Evolutionary conservation across 2,888 invertebrate genomes (phyloP), one percentile per base, ranked within the genome.

Genomic region (Mythimna ferrago): DNA sequence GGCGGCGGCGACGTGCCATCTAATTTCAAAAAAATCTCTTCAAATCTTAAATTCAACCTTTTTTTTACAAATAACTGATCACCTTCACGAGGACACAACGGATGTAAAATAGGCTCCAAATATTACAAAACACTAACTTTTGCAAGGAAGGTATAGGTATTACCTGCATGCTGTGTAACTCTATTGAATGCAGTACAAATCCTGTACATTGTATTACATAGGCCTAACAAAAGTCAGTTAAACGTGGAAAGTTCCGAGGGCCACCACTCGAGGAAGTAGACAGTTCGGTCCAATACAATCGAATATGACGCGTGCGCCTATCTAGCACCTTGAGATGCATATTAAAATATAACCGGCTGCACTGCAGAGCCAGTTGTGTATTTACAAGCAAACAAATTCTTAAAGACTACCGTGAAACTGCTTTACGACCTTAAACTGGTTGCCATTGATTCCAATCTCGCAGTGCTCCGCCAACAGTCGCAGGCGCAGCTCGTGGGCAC

Each of bases 241-340:
- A 48, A 65, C 66, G 14, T 76, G 76, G 65, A 67, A 74, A 81
- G 61, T 19, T 60, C 48, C 56, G 81, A 84, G 68, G 84, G 78
- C 67, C 81, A 60, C 60, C 35, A 41, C 7, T 65, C 82, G 65
- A 84, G 84, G 82, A 84, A 83, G 64, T 78, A 64, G 54, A 21
- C 48, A 32, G 11, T 6, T 71, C 26, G 48, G 16, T 60, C 21
- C 63, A 67, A 57, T 53, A 76, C 74, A 77, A 83, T 81, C 72
- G 57, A 73, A 68, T 70, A 78, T 70, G 69, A 76, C 66, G 53
- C 66, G 54, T 44, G n/a, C 26, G 5, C 62, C 70, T 35, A 80
- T 73, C 81, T 76, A 65, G 32, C 56, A 71, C 82, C 84, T 83
- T 81, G 82, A 81, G 58, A 67, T 66, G 56, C 58, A 60, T 72